Base-by-base conservation (phyloP, 2,888 invertebrate genomes). In the Cyclophora punctaria region DNA sequence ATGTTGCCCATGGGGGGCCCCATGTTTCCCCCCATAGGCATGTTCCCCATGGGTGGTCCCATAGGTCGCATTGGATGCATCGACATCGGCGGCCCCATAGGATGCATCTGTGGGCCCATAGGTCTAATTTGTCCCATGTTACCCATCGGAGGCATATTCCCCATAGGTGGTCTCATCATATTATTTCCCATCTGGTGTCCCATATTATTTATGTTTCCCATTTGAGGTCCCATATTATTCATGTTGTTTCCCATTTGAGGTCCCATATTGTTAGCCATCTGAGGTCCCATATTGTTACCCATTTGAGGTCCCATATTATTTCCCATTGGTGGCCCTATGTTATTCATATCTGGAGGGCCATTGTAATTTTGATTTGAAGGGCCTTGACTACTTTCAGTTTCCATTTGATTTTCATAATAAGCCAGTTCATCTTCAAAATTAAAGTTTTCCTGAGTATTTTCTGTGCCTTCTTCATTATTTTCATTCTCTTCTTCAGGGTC, bases 331-430 rank as follows among this genome's bases (percentile, higher is more conserved):
- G 63, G 64, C 20, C 42, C 42, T 4, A 34, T 20, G 56, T 63
- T 64, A 7, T 54, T 53, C 50, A 71, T 70, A 41, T 83, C 80
- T 58, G 80, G 64, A 35, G 79, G 67, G 34, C 75, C 76, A 76
- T 84, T 74, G 63, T 72, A 84, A 55, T 68, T 71, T 54, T 80
- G 78, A 57, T 80, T 75, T 20, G 20, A 33, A 44, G 55, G 56
- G 2, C 83, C 80, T 55, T 83, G 78, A 79, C 80, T 81, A 63
- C 73, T 81, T 40, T 85, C 82, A 46, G 75, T 73, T 59, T 86
- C 83, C 71, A 86, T 83, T 44, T 88, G 80, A 71, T 78, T 70
- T 50, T 83, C 72, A 69, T 82, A 86, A 63, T 78, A 80, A 44
- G 84, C 78, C 55, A 81, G 73, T 51, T 83, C 77, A 49, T 60